phyloP scores from a whole-genome alignment of 1,140 invertebrate genomes.

The Odontomachus brunneus region DNA sequence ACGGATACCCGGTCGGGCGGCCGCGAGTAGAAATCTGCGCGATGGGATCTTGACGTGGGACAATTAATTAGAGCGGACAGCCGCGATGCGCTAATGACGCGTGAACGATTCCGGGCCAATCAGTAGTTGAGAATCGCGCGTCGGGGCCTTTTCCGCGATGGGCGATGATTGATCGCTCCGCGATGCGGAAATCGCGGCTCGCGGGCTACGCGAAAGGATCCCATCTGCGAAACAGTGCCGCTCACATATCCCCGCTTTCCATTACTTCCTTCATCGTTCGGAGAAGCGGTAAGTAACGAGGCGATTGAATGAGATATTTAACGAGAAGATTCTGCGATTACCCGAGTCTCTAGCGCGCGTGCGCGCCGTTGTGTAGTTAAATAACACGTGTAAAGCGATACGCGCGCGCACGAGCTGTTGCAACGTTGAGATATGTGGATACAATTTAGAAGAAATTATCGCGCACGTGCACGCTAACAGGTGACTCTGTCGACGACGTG shows the following conservation, averaged over 20 bases:
- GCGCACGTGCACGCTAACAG: not conserved
- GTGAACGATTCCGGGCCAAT: conserved; percentile 73
- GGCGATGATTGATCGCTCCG: conserved; percentile 69
- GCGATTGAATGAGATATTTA: conserved; percentile 61
- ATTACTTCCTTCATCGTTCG: conserved; percentile 63
- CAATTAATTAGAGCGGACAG: conserved; percentile 76
- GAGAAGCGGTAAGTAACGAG: conserved; percentile 54
- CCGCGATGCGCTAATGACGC: conserved; percentile 73
- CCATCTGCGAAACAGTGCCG: conserved; percentile 67
- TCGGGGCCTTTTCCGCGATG: conserved; percentile 63
- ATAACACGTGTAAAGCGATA: conserved; percentile 56
- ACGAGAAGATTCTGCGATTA: conserved; percentile 31
- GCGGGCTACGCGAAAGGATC: conserved; percentile 70
- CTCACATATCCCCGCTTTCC: conserved; percentile 66
- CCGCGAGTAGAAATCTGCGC: conserved; percentile 63
- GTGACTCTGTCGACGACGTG: not conserved
- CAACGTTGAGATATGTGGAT: conserved; percentile 22
- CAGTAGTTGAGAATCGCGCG: conserved; percentile 72
- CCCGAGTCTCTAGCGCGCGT: not conserved
- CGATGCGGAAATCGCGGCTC: conserved; percentile 72
- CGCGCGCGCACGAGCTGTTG: not conserved
- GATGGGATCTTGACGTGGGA: conserved; percentile 71
- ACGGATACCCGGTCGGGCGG: conserved; percentile 25
- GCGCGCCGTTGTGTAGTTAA: conserved; percentile 19
- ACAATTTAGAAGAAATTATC: conserved; percentile 35